Conservation (phyloP, 1,140 invertebrate genomes). For the Microplitis demolitor region DNA sequence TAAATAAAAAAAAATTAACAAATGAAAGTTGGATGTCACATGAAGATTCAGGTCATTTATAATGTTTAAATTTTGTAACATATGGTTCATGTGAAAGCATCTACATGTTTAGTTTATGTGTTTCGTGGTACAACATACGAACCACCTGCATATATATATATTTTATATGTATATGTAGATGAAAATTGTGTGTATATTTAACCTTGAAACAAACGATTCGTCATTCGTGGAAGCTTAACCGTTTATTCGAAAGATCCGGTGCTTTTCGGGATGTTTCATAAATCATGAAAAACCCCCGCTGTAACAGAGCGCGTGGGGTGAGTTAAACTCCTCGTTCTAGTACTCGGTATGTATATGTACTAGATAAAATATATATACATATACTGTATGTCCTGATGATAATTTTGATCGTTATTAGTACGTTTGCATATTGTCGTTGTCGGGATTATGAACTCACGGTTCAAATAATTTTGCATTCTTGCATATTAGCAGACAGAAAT, state of each 20-base stretch:
- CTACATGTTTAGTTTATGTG: too few relatives aligned
- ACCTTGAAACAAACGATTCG: background rate
- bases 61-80: too few relatives aligned
- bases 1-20: too few relatives aligned
- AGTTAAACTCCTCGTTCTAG: background rate
- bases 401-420: background rate
- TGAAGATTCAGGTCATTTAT: too few relatives aligned
- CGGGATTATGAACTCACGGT: background rate
- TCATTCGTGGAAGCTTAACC: slow-evolving; percentile 9
- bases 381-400: background rate
- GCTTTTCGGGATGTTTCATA: slow-evolving; percentile 12
- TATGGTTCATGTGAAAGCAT: too few relatives aligned
- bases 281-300: slow-evolving; percentile 12
- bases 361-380: background rate
- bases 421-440: background rate
- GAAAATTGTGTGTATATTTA: background rate
- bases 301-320: background rate
- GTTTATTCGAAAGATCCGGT: slow-evolving; percentile 14
- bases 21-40: too few relatives aligned
- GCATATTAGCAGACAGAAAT: too few relatives aligned
- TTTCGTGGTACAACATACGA: too few relatives aligned
- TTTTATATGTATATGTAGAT: too few relatives aligned
- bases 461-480: background rate
- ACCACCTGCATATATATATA: too few relatives aligned
- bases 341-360: background rate